Conservation (phyloP, 2,888 invertebrate genomes). For the Falcaria lacertinaria region DNA sequence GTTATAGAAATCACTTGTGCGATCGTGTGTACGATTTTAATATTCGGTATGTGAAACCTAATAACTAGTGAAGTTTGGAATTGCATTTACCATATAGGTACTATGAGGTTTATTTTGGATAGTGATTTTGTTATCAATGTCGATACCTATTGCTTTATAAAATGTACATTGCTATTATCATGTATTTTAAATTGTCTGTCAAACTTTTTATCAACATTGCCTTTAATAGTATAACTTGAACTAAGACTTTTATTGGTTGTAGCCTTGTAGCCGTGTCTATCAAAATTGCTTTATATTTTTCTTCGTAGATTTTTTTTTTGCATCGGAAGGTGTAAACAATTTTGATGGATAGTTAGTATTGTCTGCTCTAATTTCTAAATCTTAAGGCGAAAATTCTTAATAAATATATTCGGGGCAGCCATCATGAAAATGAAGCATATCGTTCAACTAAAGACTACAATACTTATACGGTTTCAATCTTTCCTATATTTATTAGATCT, state of each 20-base stretch:
- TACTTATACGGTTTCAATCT: conserved; percentile 74
- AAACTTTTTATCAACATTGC: conserved; percentile 61
- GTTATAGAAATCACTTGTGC: conserved; percentile 57
- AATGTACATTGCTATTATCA: conserved; percentile 48
- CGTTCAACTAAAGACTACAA: conserved; percentile 76
- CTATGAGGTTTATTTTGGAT: conserved; percentile 23
- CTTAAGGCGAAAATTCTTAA: conserved; percentile 36
- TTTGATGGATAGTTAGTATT: conserved; percentile 14
- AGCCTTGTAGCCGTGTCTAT: conserved; percentile 19
- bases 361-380: conserved; percentile 18
- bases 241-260: conserved; percentile 45
- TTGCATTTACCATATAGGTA: conserved; percentile 43
- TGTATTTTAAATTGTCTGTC: conserved; percentile 42
- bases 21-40: conserved; percentile 47
- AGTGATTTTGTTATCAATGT: conserved; percentile 18
- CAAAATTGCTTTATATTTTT: conserved; percentile 16
- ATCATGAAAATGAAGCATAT: conserved; percentile 77
- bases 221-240: conserved; percentile 58
- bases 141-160: conserved; percentile 30
- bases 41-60: conserved; percentile 12
- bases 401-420: conserved; percentile 60
- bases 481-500: conserved; percentile 76
- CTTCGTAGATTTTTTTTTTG: conserved; percentile 7
- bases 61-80: conserved; percentile 49
- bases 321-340: conserved; percentile 7